Conservation (phyloP, 2,888 invertebrate species). For the Philaethria dido region DNA sequence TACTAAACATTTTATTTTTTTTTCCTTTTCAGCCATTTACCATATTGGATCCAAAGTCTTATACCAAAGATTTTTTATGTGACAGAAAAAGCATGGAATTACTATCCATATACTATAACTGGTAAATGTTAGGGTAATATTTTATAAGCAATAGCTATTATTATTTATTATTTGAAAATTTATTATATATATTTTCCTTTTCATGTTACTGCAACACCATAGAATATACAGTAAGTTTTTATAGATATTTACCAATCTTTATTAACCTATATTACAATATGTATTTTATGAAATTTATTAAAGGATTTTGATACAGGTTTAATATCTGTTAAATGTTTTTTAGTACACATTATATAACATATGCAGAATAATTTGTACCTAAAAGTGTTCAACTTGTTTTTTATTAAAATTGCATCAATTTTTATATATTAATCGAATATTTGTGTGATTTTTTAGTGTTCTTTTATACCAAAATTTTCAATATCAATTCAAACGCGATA, state of each 20-base stretch:
- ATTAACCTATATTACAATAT: too few species aligned
- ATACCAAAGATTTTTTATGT: constrained; percentile 96
- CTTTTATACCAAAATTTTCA: constrained; percentile 93
- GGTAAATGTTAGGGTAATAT: constrained; percentile 73
- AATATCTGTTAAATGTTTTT: background rate
- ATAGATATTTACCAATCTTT: too few species aligned
- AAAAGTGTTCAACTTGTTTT: too few species aligned
- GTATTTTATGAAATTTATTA: too few species aligned
- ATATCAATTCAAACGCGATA: constrained; percentile 95
- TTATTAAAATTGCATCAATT: constrained; percentile 19
- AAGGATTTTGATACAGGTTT: constrained; percentile 1
- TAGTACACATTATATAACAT: too few species aligned
- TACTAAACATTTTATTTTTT: too few species aligned
- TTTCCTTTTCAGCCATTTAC: constrained; percentile 88
- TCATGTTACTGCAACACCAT: constrained; percentile 54
- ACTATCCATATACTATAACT: constrained; percentile 95
- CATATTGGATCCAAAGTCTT: constrained; percentile 94
- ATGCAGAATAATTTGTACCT: too few species aligned
- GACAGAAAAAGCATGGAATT: constrained; percentile 97
- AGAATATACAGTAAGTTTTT: constrained; percentile 89
- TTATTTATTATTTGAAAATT: background rate
- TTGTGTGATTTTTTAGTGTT: constrained; percentile 87
- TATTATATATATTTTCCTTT: constrained; percentile 53
- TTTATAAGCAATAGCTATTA: constrained; percentile 6
- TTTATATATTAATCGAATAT: constrained; percentile 37